phyloP scores from a whole-genome alignment of 2,797 vertebrate species.

The Rhinogobio ventralis region DNA sequence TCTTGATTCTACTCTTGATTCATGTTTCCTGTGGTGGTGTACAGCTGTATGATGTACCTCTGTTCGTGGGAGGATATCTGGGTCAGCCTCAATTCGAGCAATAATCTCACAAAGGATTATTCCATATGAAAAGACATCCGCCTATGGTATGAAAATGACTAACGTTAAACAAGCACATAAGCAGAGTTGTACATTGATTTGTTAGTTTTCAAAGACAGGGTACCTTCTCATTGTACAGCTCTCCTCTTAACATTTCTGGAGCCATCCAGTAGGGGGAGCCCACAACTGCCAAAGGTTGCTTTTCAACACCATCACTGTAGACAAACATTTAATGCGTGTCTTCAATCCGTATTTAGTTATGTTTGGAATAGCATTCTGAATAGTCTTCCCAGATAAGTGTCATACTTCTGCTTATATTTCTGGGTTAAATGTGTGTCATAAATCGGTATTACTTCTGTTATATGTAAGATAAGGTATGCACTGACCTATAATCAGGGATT shows the following conservation, averaged over 20 bases:
- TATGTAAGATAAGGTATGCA: slow-evolving; percentile 12
- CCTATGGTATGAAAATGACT: slow-evolving; percentile 67
- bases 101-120: slow-evolving; percentile 89
- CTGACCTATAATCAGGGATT: slow-evolving; percentile 85
- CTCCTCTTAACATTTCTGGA: slow-evolving; percentile 84
- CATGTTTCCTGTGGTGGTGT: neutral
- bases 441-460: slow-evolving; percentile 13
- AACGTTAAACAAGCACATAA: neutral
- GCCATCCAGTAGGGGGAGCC: slow-evolving; percentile 92
- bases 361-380: neutral
- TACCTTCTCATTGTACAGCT: slow-evolving; percentile 88
- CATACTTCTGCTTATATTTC: neutral
- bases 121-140: slow-evolving; percentile 85
- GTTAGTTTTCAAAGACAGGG: neutral
- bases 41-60: slow-evolving; percentile 70
- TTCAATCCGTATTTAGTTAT: neutral
- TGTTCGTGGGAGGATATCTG: slow-evolving; percentile 84
- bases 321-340: neutral
- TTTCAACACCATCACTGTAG: slow-evolving; percentile 78
- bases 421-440: neutral
- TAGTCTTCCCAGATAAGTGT: neutral
- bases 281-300: slow-evolving; percentile 83
- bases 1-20: neutral
- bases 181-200: neutral
- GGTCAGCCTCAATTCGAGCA: slow-evolving; percentile 85